Evolutionary conservation across 2,888 invertebrate genomes (phyloP), one percentile per base, ranked within the genome.

Genomic region (Linyphia triangularis): DNA sequence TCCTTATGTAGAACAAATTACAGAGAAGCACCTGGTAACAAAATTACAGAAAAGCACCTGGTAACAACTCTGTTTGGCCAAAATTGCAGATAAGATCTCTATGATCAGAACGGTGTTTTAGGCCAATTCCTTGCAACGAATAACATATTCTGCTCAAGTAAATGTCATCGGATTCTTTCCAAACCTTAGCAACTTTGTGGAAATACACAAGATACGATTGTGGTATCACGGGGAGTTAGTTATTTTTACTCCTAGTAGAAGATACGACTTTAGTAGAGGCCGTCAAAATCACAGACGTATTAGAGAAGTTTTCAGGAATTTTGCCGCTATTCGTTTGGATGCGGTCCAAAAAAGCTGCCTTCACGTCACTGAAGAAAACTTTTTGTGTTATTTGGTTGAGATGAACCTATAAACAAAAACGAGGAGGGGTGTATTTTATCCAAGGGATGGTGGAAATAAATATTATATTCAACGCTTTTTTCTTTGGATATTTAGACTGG

Each of bases 261-360:
- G 51, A 85, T 72, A 79, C 79, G 85, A 69, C 85, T 65, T 40
- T 78, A 72, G 57, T 75, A 72, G 33, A n/a, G 61, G 72, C 30
- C 57, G 63, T 43, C 33, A 86, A 70, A 86, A 86, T 86, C 86
- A 65, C 86, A 75, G 81, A 79, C 81, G 81, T 79, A 86, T 86
- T 86, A 63, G 86, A 86, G 72, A 79, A 86, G 59, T 86, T 86
- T 86, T 86, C 81, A 86, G 81, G 81, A 86, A 86, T 86, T 86
- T 81, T 81, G 73, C 72, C 72, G 81, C 65, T 81, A 73, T 84
- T 86, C 72, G 59, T 65, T 69, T 86, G 86, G 86, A 86, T 63
- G 24, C 5, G 16, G 40, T 86, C 86, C 86, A 86, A 81, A 75
- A 86, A 67, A 16, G 30, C 73, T 85, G 72, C 72, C 57, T 69